Percentiles rank a stretch among this genome's conserved stretches.
Conservation (phyloP, 2,797 vertebrate genomes). For the Oreonectes daqikongensis region DNA sequence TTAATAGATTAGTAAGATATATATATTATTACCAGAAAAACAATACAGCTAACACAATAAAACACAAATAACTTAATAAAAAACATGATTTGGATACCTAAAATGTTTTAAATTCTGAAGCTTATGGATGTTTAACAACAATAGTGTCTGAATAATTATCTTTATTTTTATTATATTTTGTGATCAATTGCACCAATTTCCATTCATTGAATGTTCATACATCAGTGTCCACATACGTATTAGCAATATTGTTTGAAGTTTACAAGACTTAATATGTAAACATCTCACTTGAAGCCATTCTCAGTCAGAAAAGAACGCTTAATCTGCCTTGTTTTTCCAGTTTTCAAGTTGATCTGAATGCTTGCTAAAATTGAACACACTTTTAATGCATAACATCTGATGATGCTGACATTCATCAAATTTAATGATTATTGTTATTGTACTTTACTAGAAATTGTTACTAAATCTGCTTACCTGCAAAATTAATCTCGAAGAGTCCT, state of each 20-base stretch:
- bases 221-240: neutral
- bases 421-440: neutral
- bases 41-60: no score
- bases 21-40: no score
- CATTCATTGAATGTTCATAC: neutral
- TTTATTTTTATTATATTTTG: neutral
- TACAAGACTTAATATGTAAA: neutral
- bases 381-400: neutral
- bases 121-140: neutral
- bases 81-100: neutral
- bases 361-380: neutral
- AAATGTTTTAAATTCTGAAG: neutral
- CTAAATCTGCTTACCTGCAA: constrained; percentile 74
- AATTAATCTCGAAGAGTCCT: constrained; percentile 75
- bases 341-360: constrained; percentile 9
- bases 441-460: neutral
- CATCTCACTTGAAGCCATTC: neutral
- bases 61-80: no score
- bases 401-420: neutral
- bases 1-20: no score
- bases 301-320: constrained; percentile 20
- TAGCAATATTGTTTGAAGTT: neutral
- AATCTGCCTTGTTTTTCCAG: constrained; percentile 14
- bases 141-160: neutral
- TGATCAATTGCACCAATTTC: neutral